Evolutionary conservation across 2,888 invertebrate species (phyloP).

Genomic region (Diogma glabrata): DNA sequence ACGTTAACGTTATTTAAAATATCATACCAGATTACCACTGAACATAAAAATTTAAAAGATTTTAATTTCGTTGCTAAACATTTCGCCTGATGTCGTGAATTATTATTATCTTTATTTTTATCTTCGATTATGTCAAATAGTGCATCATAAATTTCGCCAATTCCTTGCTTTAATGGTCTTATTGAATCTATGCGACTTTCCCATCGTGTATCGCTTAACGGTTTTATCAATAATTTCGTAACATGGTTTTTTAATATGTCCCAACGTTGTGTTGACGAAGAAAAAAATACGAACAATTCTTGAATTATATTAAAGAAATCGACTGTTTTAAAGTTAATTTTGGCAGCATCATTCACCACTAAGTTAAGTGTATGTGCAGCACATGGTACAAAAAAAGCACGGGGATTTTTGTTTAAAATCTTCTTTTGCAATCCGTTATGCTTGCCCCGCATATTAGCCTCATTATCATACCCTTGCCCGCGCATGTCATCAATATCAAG

Average conservation of each 20-base stretch:
- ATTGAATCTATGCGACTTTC: background rate
- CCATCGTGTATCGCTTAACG: constrained; percentile 12
- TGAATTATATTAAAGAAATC: constrained; percentile 14
- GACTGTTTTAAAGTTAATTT: background rate
- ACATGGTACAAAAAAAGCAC: constrained; percentile 20
- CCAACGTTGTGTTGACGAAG: constrained; percentile 20
- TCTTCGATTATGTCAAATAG: background rate
- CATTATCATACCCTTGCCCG: constrained; percentile 24
- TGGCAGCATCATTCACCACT: constrained; percentile 18
- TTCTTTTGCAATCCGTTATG: constrained; percentile 22
- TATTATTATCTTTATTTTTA: background rate
- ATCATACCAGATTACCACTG: background rate
- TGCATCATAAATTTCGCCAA: background rate
- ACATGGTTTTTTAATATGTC: constrained; percentile 11
- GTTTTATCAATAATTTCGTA: constrained; percentile 11
- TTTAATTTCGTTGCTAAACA: constrained; percentile 11
- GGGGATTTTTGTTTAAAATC: constrained; percentile 20
- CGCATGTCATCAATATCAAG: constrained; percentile 16
- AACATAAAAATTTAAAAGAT: too few relatives aligned
- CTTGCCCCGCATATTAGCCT: constrained; percentile 23
- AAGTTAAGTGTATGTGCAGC: background rate
- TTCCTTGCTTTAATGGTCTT: constrained; percentile 1
- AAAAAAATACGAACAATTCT: constrained; percentile 19
- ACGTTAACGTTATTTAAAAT: constrained; percentile 5
- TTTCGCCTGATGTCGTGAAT: constrained; percentile 4